Evolutionary conservation across 1,140 invertebrate species (phyloP).

Genomic region (Lethrus apterus): DNA sequence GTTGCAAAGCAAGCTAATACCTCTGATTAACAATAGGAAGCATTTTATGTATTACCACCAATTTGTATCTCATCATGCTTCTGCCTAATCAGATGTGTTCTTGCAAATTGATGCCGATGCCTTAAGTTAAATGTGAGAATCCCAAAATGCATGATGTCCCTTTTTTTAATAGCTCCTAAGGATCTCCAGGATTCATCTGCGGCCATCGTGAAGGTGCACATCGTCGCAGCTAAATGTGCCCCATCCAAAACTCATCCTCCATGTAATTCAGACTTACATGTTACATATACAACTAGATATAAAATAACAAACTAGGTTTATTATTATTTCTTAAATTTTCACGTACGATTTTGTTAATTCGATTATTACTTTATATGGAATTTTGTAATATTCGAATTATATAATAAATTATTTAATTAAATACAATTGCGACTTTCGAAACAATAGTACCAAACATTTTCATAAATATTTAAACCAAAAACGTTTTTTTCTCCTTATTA

Average conservation of each 20-base stretch:
- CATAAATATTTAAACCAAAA: slow-evolving; percentile 3
- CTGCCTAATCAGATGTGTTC: slow-evolving; percentile 18
- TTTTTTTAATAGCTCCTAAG: slow-evolving; percentile 35
- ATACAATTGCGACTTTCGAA: slow-evolving; percentile 2
- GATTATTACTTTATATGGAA: slow-evolving; percentile 25
- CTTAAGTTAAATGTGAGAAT: slow-evolving; percentile 12
- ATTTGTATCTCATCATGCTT: not conserved
- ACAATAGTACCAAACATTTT: not conserved
- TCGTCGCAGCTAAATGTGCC: no score
- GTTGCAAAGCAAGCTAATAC: slow-evolving; percentile 33
- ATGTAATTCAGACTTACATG: slow-evolving; percentile 24
- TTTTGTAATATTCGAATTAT: slow-evolving; percentile 37
- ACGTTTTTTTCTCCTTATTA: not conserved
- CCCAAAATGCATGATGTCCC: slow-evolving; percentile 32
- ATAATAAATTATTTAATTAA: slow-evolving; percentile 17
- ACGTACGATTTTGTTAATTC: slow-evolving; percentile 23
- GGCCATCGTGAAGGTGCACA: slow-evolving; percentile 4
- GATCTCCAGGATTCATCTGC: slow-evolving; percentile 15
- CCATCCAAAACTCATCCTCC: slow-evolving; percentile 23
- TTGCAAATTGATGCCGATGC: slow-evolving; percentile 28
- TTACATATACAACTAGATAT: slow-evolving; percentile 27
- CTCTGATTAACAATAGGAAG: slow-evolving; percentile 23
- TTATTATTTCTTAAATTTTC: slow-evolving; percentile 17
- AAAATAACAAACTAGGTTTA: slow-evolving; percentile 27
- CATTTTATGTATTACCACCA: not conserved